These are phyloP conservation scores for Ornithoptera alexandrae DNA, from an alignment of 2,888 invertebrate species.

Conservation along the genomic window DNA sequence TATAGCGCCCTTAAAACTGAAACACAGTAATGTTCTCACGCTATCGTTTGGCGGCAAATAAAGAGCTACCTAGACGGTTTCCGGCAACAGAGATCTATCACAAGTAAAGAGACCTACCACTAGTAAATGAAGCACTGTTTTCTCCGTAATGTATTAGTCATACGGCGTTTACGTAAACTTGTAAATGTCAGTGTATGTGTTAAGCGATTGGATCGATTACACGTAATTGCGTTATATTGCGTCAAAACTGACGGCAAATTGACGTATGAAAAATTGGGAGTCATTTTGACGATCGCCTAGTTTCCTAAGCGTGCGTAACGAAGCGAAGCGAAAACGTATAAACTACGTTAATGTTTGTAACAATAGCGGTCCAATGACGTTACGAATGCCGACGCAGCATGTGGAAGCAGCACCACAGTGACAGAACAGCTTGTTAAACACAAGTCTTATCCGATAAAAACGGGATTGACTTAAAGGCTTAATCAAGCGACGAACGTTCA, in stretches of 20 bases:
- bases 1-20: too few relatives aligned
- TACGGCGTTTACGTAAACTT: neutral
- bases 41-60: too few relatives aligned
- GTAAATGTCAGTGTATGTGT: slow-evolving; percentile 15
- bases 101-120: too few relatives aligned
- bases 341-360: slow-evolving; percentile 19
- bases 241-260: slow-evolving; percentile 28
- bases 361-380: slow-evolving; percentile 9
- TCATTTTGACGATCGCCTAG: slow-evolving; percentile 22
- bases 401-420: neutral
- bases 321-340: slow-evolving; percentile 10
- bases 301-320: slow-evolving; percentile 27
- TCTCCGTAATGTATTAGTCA: neutral
- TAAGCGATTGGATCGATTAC: slow-evolving; percentile 21
- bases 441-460: slow-evolving; percentile 5
- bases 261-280: slow-evolving; percentile 26
- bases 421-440: slow-evolving; percentile 11
- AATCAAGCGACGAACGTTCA: slow-evolving; percentile 14
- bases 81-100: too few relatives aligned
- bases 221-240: slow-evolving; percentile 22
- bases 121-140: too few relatives aligned
- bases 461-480: slow-evolving; percentile 6
- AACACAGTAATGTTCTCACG: too few relatives aligned
- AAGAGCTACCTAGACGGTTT: too few relatives aligned
- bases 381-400: neutral